These are phyloP conservation scores for Hemitrygon akajei DNA, from an alignment of 2,797 vertebrate genomes.

Conservation along the genomic window DNA sequence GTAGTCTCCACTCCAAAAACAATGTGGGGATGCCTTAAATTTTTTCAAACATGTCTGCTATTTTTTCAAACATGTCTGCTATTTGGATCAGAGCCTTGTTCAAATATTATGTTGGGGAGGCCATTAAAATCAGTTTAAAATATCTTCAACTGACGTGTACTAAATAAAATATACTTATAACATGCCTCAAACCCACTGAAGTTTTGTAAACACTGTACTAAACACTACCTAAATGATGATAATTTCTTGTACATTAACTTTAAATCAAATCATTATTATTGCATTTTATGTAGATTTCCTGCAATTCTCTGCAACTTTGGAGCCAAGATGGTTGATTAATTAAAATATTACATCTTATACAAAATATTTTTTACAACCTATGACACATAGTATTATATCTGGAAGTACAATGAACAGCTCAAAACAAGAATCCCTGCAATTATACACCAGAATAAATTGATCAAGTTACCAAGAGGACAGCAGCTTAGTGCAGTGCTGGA, in stretches of 20 bases:
- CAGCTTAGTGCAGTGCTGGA: neutral
- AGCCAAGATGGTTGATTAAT: neutral
- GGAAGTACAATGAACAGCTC: neutral
- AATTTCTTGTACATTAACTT: no score
- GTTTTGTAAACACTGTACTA: slow-evolving; percentile 17
- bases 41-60: neutral
- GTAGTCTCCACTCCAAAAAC: neutral
- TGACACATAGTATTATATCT: neutral
- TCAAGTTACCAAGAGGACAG: no score
- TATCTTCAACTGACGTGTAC: neutral
- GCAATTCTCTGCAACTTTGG: neutral
- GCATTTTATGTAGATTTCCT: neutral
- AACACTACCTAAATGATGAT: slow-evolving; percentile 40
- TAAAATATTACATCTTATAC: no score
- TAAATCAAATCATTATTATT: neutral
- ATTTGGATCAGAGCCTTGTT: neutral
- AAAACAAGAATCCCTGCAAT: neutral
- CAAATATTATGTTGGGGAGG: neutral
- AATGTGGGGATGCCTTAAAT: neutral
- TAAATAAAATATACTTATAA: neutral
- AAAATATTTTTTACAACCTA: neutral
- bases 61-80: neutral
- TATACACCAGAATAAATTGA: neutral
- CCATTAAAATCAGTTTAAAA: neutral
- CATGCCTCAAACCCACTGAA: neutral